A percentile compares a stretch with the other conserved stretches of the same genome.
These are phyloP conservation scores for Taeniopygia guttata DNA, from an alignment of 2,797 vertebrate genomes.

Conservation along the genomic window DNA sequence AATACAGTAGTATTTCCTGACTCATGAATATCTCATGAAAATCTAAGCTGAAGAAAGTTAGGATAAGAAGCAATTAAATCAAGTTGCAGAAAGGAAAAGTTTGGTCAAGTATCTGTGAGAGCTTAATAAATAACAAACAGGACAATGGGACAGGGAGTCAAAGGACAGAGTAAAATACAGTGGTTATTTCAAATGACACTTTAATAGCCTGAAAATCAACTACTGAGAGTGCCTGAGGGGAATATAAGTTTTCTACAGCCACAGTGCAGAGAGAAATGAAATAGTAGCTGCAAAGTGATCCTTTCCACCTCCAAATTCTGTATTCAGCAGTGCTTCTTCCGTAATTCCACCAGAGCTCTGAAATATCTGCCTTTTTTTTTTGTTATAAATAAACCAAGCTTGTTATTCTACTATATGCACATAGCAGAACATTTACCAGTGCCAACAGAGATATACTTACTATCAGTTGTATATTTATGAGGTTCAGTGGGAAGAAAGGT, in stretches of 20 bases:
- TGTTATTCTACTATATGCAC: conserved; percentile 18
- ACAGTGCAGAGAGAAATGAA: conserved; percentile 9
- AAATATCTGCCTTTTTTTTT: conserved; percentile 12
- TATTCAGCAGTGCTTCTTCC: conserved; percentile 9
- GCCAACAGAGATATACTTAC: background rate
- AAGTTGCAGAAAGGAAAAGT: background rate
- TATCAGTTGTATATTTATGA: conserved; percentile 14
- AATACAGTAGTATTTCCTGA: background rate
- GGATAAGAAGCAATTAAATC: background rate
- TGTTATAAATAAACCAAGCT: conserved; percentile 31
- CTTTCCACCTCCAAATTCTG: conserved; percentile 17
- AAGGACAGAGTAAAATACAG: conserved; percentile 20
- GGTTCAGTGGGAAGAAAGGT: background rate
- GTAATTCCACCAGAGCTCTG: background rate
- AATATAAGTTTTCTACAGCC: conserved; percentile 19
- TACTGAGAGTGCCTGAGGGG: background rate
- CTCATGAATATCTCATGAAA: background rate
- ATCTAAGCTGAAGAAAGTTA: background rate
- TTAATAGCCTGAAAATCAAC: conserved; percentile 42
- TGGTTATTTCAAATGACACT: conserved; percentile 30
- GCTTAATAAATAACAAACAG: conserved; percentile 21
- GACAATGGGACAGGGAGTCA: background rate
- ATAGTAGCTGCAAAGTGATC: conserved; percentile 11
- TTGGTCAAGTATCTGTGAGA: background rate
- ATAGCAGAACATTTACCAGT: conserved; percentile 4